Conservation (phyloP, 2,888 invertebrate species). For the Mechanitis mazaeus region DNA sequence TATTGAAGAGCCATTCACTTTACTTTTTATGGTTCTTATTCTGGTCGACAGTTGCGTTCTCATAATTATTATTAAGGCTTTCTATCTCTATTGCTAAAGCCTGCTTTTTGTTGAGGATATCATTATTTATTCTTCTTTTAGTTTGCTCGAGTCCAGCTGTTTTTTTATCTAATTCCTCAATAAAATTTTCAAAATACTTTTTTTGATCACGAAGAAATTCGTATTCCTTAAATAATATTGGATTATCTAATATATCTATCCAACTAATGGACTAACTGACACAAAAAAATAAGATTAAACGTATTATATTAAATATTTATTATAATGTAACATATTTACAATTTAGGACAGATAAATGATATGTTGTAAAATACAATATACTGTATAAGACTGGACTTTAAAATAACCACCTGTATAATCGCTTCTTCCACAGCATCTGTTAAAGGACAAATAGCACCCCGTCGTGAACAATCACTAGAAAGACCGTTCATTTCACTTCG, state of each 20-base stretch:
- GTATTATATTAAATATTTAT: too few species aligned
- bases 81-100: constrained; percentile 52
- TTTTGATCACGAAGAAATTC: constrained; percentile 54
- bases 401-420: constrained; percentile 47
- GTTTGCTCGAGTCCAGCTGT: constrained; percentile 43
- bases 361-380: too few species aligned
- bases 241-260: background rate
- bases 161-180: constrained; percentile 44
- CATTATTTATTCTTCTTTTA: constrained; percentile 47
- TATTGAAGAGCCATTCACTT: background rate
- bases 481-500: constrained; percentile 46
- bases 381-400: too few species aligned
- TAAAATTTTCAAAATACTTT: constrained; percentile 51
- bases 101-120: constrained; percentile 49
- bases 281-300: background rate
- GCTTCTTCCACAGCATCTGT: constrained; percentile 56
- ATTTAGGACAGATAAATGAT: too few species aligned
- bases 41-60: constrained; percentile 33
- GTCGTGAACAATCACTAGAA: constrained; percentile 43
- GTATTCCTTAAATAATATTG: constrained; percentile 45
- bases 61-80: constrained; percentile 34
- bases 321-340: too few species aligned
- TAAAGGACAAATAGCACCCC: constrained; percentile 51
- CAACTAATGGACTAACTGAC: background rate
- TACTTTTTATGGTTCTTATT: constrained; percentile 45